A percentile compares a stretch with the other conserved stretches of the same genome.
Evolutionary conservation across 1,140 invertebrate species (phyloP).

Genomic region (Drosophila chauvacae): DNA sequence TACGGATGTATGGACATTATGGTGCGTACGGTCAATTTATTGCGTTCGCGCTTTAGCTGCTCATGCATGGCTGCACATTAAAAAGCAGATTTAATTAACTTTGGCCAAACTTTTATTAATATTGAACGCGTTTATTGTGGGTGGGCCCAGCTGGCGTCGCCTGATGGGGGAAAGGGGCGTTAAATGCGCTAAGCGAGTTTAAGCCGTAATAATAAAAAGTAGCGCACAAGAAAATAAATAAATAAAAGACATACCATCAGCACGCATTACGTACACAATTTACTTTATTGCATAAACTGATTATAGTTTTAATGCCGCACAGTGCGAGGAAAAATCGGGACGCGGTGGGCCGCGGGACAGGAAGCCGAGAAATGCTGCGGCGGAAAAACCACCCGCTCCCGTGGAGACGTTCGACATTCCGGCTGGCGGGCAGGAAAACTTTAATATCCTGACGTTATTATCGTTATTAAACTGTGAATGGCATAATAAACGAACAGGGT

Average conservation of each 20-base stretch:
- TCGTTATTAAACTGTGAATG: conserved; percentile 83
- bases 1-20: conserved; percentile 63
- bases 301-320: conserved; percentile 79
- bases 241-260: conserved; percentile 78
- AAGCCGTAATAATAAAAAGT: conserved; percentile 75
- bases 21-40: conserved; percentile 74
- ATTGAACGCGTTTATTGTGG: conserved; percentile 71
- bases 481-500: conserved; percentile 80
- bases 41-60: conserved; percentile 62
- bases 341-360: conserved; percentile 10
- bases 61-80: conserved; percentile 79
- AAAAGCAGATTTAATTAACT: conserved; percentile 82
- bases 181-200: conserved; percentile 74
- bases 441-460: conserved; percentile 82
- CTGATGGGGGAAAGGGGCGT: conserved; percentile 24
- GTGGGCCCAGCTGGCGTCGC: conserved; percentile 31
- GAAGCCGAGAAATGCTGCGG: conserved; percentile 3
- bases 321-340: conserved; percentile 12
- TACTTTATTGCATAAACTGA: conserved; percentile 83
- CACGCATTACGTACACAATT: conserved; percentile 82
- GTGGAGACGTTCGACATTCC: conserved; percentile 43
- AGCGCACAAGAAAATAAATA: conserved; percentile 77
- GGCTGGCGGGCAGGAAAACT: conserved; percentile 71
- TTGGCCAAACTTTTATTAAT: conserved; percentile 81
- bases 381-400: neutral